A percentile compares a stretch with the other conserved stretches of the same genome.
These are phyloP conservation scores for Macaria notata DNA, from an alignment of 2,888 invertebrate species.

Conservation along the genomic window DNA sequence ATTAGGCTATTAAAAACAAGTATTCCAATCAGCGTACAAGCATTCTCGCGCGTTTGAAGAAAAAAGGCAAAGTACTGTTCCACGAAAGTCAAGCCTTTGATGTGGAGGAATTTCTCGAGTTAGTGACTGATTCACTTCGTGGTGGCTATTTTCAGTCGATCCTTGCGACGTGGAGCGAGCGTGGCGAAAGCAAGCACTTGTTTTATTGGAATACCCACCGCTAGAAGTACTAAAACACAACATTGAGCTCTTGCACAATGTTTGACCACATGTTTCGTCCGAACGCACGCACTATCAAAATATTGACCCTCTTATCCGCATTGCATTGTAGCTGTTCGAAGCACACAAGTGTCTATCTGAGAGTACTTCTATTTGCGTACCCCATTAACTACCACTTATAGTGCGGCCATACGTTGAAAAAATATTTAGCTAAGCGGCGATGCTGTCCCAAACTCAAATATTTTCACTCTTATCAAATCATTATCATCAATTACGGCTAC, in stretches of 20 bases:
- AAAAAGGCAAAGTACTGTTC: slow-evolving; percentile 53
- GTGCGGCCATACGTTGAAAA: slow-evolving; percentile 61
- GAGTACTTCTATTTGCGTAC: slow-evolving; percentile 64
- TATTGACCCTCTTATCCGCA: slow-evolving; percentile 78
- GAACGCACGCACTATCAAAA: slow-evolving; percentile 77
- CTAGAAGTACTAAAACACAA: slow-evolving; percentile 55
- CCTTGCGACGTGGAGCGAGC: slow-evolving; percentile 43
- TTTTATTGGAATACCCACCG: slow-evolving; percentile 56
- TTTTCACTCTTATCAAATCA: slow-evolving; percentile 62
- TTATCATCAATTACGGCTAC: slow-evolving; percentile 63
- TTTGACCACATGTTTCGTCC: slow-evolving; percentile 77
- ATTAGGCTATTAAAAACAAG: slow-evolving; percentile 32
- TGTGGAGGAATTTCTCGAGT: slow-evolving; percentile 67
- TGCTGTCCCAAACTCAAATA: slow-evolving; percentile 52
- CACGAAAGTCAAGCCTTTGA: slow-evolving; percentile 69
- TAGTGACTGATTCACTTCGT: slow-evolving; percentile 69
- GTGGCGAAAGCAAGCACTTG: slow-evolving; percentile 63
- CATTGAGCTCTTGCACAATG: slow-evolving; percentile 67
- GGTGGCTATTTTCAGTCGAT: slow-evolving; percentile 63
- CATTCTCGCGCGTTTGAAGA: slow-evolving; percentile 32
- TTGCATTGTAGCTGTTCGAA: slow-evolving; percentile 66
- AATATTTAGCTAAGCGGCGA: slow-evolving; percentile 66
- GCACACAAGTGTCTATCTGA: slow-evolving; percentile 56
- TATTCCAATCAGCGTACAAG: slow-evolving; percentile 39
- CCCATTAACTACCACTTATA: slow-evolving; percentile 73